Conservation (phyloP, 2,888 invertebrate genomes). For the Acrobasis suavella region DNA sequence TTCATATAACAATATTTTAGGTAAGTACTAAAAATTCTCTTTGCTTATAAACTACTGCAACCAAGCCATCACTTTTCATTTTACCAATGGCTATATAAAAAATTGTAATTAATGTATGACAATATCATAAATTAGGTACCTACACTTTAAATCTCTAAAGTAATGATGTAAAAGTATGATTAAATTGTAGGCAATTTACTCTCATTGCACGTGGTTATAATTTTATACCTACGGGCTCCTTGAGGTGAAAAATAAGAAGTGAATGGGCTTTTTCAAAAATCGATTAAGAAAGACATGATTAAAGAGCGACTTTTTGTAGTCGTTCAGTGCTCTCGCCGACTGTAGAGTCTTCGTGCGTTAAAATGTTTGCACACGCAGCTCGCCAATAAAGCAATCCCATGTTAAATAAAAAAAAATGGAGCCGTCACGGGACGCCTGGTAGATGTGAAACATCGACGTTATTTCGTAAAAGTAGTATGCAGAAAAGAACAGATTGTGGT, state of each 20-base stretch:
- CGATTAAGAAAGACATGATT: constrained; percentile 76
- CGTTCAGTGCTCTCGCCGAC: constrained; percentile 40
- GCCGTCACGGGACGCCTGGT: no score
- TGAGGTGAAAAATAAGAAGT: constrained; percentile 66
- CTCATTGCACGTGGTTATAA: constrained; percentile 61
- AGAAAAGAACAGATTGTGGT: no score
- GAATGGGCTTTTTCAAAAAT: constrained; percentile 65
- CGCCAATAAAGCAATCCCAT: constrained; percentile 61
- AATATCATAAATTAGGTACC: constrained; percentile 41
- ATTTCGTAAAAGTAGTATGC: no score
- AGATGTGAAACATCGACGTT: no score
- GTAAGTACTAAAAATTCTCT: no score
- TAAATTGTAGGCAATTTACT: constrained; percentile 64
- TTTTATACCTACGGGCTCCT: constrained; percentile 54
- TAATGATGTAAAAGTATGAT: constrained; percentile 43
- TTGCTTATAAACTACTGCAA: no score
- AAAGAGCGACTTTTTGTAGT: constrained; percentile 60
- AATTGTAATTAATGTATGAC: constrained; percentile 12
- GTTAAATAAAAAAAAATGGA: no score
- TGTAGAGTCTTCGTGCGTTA: constrained; percentile 52
- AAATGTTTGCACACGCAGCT: constrained; percentile 67
- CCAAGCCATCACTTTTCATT: no score
- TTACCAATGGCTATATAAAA: constrained; percentile 8
- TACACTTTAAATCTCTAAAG: constrained; percentile 44
- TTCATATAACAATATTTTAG: no score